Evolutionary conservation across 2,888 invertebrate genomes (phyloP).

Genomic region (Xestobium rufovillosum): DNA sequence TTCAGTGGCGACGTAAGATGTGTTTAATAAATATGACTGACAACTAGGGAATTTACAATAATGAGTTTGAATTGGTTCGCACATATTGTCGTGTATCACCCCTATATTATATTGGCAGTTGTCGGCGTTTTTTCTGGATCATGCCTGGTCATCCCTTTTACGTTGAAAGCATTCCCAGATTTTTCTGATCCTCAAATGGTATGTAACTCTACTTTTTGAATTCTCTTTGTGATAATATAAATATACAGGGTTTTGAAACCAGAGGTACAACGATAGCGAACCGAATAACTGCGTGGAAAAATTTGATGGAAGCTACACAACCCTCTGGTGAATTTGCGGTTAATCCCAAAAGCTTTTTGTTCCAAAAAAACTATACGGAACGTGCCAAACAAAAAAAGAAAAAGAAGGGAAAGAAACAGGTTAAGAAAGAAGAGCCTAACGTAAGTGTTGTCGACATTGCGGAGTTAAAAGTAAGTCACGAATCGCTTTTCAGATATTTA

Average conservation of each 20-base stretch:
- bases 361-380: conserved; percentile 16
- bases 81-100: conserved; percentile 59
- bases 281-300: conserved; percentile 76
- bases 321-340: conserved; percentile 61
- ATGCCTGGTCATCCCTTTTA: conserved; percentile 59
- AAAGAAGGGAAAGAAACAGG: conserved; percentile 19
- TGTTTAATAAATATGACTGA: too few relatives aligned
- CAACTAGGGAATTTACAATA: too few relatives aligned
- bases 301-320: conserved; percentile 68
- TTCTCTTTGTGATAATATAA: too few relatives aligned
- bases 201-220: conserved; percentile 39
- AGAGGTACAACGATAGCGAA: conserved; percentile 79
- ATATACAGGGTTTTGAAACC: conserved; percentile 89
- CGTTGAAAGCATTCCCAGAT: conserved; percentile 60
- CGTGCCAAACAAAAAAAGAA: conserved; percentile 5
- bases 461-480: too few relatives aligned
- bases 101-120: conserved; percentile 55
- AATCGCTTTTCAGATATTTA: too few relatives aligned
- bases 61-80: conserved; percentile 53
- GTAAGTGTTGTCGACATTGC: too few relatives aligned
- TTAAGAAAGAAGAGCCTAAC: too few relatives aligned
- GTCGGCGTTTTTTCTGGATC: conserved; percentile 56
- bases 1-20: too few relatives aligned
- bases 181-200: conserved; percentile 83
- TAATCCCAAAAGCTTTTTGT: conserved; percentile 61